Conservation (phyloP, 2,113 vertebrate genomes). For the Coregonus clupeaformis region DNA sequence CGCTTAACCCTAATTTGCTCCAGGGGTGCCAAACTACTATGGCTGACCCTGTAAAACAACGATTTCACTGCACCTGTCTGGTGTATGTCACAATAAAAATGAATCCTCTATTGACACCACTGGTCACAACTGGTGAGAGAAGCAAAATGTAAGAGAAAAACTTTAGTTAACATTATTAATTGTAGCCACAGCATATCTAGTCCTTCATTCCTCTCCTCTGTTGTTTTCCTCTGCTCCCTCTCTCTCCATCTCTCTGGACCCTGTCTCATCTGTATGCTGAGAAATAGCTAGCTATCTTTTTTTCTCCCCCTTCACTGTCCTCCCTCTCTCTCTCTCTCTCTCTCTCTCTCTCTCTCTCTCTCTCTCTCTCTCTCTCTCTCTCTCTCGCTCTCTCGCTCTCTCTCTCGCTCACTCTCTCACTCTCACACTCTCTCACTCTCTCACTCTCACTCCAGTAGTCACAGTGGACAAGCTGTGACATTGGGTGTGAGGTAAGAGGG, state of each 20-base stretch:
- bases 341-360: constrained; percentile 31
- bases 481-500: constrained; percentile 73
- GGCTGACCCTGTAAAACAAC: too few species aligned
- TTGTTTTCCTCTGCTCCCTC: neutral
- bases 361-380: constrained; percentile 53
- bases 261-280: constrained; percentile 61
- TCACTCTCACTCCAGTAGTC: constrained; percentile 33
- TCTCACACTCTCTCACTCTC: constrained; percentile 42
- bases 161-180: neutral
- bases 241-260: neutral
- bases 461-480: constrained; percentile 66
- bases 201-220: neutral
- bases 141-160: too few species aligned
- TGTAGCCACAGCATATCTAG: neutral
- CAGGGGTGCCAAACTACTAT: too few species aligned
- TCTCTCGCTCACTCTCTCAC: constrained; percentile 30
- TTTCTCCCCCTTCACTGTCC: constrained; percentile 35
- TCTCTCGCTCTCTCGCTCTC: constrained; percentile 29
- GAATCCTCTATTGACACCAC: too few species aligned
- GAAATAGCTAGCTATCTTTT: constrained; percentile 30
- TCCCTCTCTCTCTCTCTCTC: constrained; percentile 43
- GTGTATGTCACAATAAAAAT: too few species aligned
- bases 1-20: too few species aligned
- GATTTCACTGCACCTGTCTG: too few species aligned
- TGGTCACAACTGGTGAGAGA: too few species aligned